A percentile compares a stretch with the other conserved stretches of the same genome.
phyloP scores from a whole-genome alignment of 2,113 vertebrate species.

The Siniperca knerii region DNA sequence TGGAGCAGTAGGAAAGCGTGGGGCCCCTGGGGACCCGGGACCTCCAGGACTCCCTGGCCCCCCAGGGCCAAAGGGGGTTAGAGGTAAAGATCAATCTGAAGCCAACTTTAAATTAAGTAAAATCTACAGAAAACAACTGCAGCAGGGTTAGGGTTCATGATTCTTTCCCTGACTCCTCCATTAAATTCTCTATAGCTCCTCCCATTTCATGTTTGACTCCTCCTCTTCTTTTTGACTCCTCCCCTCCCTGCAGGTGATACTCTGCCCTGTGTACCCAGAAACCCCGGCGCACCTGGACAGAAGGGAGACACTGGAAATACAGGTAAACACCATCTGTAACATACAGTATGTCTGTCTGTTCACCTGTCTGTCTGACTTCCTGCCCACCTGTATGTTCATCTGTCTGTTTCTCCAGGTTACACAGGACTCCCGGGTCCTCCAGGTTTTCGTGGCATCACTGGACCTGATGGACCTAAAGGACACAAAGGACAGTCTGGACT shows the following conservation, averaged over 20 bases:
- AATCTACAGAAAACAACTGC: not conserved
- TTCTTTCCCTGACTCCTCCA: not conserved
- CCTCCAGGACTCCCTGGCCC: constrained; percentile 83
- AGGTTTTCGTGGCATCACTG: constrained; percentile 70
- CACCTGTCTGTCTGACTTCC: not conserved
- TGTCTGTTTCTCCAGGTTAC: constrained; percentile 44
- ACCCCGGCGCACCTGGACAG: constrained; percentile 65
- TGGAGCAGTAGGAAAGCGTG: constrained; percentile 86
- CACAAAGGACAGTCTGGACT: constrained; percentile 69
- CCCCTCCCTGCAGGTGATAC: constrained; percentile 70
- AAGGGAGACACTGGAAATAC: constrained; percentile 72
- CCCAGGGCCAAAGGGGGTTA: constrained; percentile 83
- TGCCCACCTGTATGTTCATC: not conserved
- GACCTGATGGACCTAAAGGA: constrained; percentile 77
- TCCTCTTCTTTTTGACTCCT: constrained; percentile 1
- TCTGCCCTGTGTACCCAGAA: constrained; percentile 54
- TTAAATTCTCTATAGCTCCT: not conserved
- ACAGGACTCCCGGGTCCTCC: constrained; percentile 54
- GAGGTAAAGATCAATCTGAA: constrained; percentile 78
- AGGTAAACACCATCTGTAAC: constrained; percentile 62
- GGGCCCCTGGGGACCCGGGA: constrained; percentile 86
- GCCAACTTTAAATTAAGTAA: not conserved
- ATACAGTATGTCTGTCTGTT: not conserved
- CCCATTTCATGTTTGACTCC: not conserved
- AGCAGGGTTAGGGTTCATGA: no score